phyloP scores from a whole-genome alignment of 2,113 vertebrate species.

The Eupsittula cactorum region DNA sequence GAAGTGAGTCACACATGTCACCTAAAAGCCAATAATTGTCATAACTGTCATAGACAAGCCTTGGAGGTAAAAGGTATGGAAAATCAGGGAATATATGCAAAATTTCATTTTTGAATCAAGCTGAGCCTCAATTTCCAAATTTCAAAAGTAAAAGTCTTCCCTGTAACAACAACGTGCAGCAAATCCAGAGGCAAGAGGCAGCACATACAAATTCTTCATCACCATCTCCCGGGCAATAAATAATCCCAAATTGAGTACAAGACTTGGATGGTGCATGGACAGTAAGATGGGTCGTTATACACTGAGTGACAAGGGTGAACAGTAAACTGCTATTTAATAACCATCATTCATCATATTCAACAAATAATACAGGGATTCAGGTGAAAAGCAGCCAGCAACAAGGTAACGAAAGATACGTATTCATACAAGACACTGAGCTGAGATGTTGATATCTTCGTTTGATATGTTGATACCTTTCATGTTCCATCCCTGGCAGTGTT shows the following conservation, averaged over 20 bases:
- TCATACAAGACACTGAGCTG: not conserved
- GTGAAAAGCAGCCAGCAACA: not conserved
- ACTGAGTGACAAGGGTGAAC: not conserved
- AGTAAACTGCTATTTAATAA: not conserved
- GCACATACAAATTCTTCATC: not conserved
- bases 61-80: not conserved
- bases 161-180: not conserved
- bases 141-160: not conserved
- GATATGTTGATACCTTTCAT: not conserved
- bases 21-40: not conserved
- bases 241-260: not conserved
- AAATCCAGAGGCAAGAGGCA: not conserved
- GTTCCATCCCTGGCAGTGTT: not conserved
- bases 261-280: not conserved
- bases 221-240: not conserved
- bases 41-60: not conserved
- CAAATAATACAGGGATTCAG: not conserved
- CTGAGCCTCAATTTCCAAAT: not conserved
- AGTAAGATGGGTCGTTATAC: not conserved
- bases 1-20: not conserved
- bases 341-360: not conserved
- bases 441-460: not conserved
- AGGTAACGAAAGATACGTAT: fast-evolving
- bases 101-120: not conserved
- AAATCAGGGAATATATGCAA: not conserved